These are phyloP conservation scores for Dasyurus viverrinus DNA, from an alignment of 2,113 vertebrate genomes.

Conservation along the genomic window DNA sequence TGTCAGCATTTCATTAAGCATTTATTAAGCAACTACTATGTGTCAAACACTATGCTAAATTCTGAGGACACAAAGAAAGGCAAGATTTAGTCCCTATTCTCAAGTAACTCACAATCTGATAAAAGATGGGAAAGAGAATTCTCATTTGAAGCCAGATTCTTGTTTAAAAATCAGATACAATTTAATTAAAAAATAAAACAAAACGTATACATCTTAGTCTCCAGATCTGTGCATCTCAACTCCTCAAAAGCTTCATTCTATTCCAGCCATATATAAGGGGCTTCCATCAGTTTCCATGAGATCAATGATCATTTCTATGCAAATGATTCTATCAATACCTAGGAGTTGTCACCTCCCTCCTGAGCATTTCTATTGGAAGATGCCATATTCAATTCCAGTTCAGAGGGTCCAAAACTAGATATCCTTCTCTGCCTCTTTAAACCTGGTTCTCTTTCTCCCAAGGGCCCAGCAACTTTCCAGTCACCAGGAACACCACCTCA, in stretches of 20 bases:
- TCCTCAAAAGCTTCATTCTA: not conserved
- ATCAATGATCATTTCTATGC: not conserved
- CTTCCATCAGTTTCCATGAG: not conserved
- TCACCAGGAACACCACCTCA: not conserved
- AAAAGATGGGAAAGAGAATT: not conserved
- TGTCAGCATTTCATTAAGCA: not conserved
- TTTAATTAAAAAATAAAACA: not conserved
- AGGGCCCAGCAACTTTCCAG: not conserved
- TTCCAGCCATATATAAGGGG: not conserved
- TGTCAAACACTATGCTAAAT: not conserved
- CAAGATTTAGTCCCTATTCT: not conserved
- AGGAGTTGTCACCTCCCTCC: not conserved
- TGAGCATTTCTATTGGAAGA: not conserved
- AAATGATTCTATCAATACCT: not conserved
- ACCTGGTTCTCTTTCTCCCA: not conserved
- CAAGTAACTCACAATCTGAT: not conserved
- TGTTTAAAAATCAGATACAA: not conserved
- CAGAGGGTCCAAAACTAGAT: not conserved
- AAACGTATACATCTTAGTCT: not conserved
- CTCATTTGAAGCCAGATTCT: not conserved
- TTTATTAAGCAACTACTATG: not conserved
- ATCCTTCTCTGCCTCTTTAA: not conserved
- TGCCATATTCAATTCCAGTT: not conserved
- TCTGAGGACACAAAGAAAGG: not conserved
- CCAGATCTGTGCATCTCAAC: not conserved